phyloP scores from a whole-genome alignment of 2,113 vertebrate genomes.

The Perccottus glenii region DNA sequence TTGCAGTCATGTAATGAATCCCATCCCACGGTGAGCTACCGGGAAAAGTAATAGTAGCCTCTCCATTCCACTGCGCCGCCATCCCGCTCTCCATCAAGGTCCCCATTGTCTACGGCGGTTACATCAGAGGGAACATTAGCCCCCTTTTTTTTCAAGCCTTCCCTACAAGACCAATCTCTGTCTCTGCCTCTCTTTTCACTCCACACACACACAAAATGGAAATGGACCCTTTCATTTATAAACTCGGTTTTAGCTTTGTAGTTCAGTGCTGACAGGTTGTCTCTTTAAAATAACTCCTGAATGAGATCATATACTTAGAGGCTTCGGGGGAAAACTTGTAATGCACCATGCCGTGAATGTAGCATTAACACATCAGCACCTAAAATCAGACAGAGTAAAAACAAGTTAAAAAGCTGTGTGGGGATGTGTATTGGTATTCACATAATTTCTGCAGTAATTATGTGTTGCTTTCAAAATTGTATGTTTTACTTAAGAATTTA shows the following conservation, averaged over 20 bases:
- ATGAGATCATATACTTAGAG: conserved; percentile 44
- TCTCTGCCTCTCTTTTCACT: conserved; percentile 7
- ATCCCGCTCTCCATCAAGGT: conserved; percentile 55
- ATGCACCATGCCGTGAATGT: conserved; percentile 29
- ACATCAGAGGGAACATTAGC: conserved; percentile 56
- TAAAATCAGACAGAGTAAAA: conserved; percentile 13
- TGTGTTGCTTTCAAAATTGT: not conserved
- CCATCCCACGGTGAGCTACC: conserved; percentile 41
- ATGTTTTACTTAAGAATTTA: not conserved
- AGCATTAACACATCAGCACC: conserved; percentile 46
- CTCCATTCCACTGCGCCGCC: conserved; percentile 42
- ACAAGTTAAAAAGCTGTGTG: conserved; percentile 44
- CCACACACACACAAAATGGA: conserved; percentile 10
- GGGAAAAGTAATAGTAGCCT: conserved; percentile 45
- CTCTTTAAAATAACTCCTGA: conserved; percentile 40
- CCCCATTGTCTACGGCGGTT: conserved; percentile 57
- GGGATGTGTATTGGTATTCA: conserved; percentile 53
- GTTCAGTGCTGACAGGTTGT: conserved; percentile 24
- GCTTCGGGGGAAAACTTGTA: conserved; percentile 16
- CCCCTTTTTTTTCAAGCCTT: conserved; percentile 35
- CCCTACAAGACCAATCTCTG: conserved; percentile 22
- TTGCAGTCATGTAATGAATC: conserved; percentile 46
- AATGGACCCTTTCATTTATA: conserved; percentile 21
- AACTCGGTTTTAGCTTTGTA: conserved; percentile 10
- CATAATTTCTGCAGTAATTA: conserved; percentile 11